Evolutionary conservation across 1,140 invertebrate species (phyloP).

Genomic region (Himalopsyche phryganea): DNA sequence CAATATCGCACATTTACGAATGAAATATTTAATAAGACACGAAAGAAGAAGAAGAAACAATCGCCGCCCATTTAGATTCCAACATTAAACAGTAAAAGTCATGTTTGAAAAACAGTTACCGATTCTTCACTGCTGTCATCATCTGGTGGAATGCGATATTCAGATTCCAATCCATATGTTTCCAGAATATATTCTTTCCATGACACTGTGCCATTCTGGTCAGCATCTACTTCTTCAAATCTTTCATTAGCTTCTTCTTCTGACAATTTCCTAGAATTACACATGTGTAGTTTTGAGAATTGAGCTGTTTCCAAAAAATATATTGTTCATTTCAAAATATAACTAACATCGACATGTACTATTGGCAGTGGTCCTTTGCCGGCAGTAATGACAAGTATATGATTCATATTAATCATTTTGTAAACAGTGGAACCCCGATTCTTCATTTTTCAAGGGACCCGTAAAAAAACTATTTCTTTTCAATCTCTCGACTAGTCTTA

Average conservation of each 20-base stretch:
- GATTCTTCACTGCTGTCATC: slow-evolving; percentile 28
- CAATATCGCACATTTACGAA: too few relatives aligned
- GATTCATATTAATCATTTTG: not conserved
- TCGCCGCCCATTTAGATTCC: too few relatives aligned
- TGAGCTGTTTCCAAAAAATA: slow-evolving; percentile 4
- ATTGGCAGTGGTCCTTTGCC: too few relatives aligned
- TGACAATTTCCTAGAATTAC: slow-evolving; percentile 67
- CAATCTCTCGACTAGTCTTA: too few relatives aligned
- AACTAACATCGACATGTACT: too few relatives aligned
- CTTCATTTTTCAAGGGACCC: too few relatives aligned
- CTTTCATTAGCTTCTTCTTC: slow-evolving; percentile 85
- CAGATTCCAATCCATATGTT: slow-evolving; percentile 70
- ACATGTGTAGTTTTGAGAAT: not conserved
- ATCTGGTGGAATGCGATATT: slow-evolving; percentile 33
- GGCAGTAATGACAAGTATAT: too few relatives aligned
- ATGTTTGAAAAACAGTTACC: slow-evolving; percentile 7
- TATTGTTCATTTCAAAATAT: not conserved
- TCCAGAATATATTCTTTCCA: slow-evolving; percentile 88
- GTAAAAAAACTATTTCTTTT: too few relatives aligned
- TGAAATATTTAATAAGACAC: too few relatives aligned
- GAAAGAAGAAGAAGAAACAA: too few relatives aligned
- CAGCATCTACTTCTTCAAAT: slow-evolving; percentile 79
- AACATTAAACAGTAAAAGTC: too few relatives aligned
- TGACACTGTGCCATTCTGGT: slow-evolving; percentile 77
- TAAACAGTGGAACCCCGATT: too few relatives aligned